A percentile compares a stretch with the other conserved stretches of the same genome.
phyloP scores from a whole-genome alignment of 2,888 invertebrate species.

The Colostygia pectinataria region DNA sequence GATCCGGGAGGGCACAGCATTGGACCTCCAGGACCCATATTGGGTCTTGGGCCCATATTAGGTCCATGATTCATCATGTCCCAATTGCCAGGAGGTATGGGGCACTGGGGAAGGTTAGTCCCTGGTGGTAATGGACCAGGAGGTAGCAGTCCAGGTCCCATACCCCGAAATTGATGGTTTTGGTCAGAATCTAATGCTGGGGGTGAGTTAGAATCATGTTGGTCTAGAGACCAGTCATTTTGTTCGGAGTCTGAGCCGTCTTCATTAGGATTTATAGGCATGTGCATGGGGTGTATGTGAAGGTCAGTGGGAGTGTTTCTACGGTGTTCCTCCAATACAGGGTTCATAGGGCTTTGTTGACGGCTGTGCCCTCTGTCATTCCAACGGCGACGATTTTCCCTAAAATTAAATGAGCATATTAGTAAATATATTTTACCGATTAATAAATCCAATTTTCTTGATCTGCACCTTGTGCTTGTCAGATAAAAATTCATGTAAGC shows the following conservation, averaged over 20 bases:
- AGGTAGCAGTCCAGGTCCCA: conserved; percentile 32
- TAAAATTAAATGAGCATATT: conserved; percentile 34
- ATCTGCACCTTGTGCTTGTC: too few species aligned
- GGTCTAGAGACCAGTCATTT: conserved; percentile 55
- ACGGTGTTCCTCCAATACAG: conserved; percentile 51
- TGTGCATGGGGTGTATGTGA: conserved; percentile 67
- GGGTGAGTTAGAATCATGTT: conserved; percentile 52
- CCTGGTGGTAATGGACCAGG: conserved; percentile 26
- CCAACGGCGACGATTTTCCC: conserved; percentile 66
- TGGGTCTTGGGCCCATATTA: conserved; percentile 38
- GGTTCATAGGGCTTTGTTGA: conserved; percentile 58
- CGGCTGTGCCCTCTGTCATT: conserved; percentile 58
- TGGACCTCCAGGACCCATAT: conserved; percentile 38
- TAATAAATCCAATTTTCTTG: too few species aligned
- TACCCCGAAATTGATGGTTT: conserved; percentile 32
- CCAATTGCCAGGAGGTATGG: conserved; percentile 42
- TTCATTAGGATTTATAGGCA: conserved; percentile 59
- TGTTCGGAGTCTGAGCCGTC: conserved; percentile 51
- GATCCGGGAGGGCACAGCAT: conserved; percentile 40
- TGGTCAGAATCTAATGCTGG: conserved; percentile 43
- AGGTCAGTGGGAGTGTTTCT: conserved; percentile 28
- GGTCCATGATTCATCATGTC: conserved; percentile 34
- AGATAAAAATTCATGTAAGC: too few species aligned
- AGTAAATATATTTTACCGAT: too few species aligned
- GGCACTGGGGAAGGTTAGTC: conserved; percentile 39